Conservation (phyloP, 2,888 invertebrate species). For the Venusia cambrica region DNA sequence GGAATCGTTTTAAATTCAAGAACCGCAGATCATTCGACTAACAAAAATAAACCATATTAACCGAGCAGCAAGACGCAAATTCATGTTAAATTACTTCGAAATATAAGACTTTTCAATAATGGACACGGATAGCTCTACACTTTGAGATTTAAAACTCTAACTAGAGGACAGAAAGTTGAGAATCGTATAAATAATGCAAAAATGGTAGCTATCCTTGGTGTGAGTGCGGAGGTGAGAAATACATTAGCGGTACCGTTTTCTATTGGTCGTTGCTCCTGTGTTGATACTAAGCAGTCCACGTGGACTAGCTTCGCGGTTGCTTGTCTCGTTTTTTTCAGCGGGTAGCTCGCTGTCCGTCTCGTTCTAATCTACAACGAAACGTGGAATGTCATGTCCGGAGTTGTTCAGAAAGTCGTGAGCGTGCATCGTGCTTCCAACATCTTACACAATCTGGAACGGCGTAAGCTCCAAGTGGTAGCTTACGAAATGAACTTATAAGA, state of each 20-base stretch:
- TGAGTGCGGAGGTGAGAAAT: conserved; percentile 82
- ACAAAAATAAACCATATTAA: conserved; percentile 53
- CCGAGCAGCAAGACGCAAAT: conserved; percentile 50
- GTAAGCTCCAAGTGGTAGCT: conserved; percentile 39
- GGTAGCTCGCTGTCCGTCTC: conserved; percentile 72
- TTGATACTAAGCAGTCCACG: conserved; percentile 81
- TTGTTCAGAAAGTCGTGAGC: conserved; percentile 82
- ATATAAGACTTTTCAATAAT: conserved; percentile 67
- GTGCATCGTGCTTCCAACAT: conserved; percentile 79
- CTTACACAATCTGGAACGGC: conserved; percentile 48
- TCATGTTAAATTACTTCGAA: conserved; percentile 47
- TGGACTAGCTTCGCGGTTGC: conserved; percentile 73
- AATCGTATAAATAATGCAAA: conserved; percentile 59
- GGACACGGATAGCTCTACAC: conserved; percentile 44
- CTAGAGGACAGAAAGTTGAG: conserved; percentile 50
- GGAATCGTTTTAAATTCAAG: conserved; percentile 81
- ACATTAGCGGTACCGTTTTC: conserved; percentile 81
- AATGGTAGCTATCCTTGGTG: conserved; percentile 69
- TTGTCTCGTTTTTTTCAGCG: conserved; percentile 78
- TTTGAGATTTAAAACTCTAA: conserved; percentile 60
- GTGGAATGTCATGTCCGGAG: conserved; percentile 81
- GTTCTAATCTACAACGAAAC: conserved; percentile 81
- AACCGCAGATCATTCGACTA: conserved; percentile 65
- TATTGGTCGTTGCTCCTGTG: conserved; percentile 81
- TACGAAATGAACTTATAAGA: conserved; percentile 38